Conservation (phyloP, 2,113 vertebrate genomes). For the Micronisus gabar region DNA sequence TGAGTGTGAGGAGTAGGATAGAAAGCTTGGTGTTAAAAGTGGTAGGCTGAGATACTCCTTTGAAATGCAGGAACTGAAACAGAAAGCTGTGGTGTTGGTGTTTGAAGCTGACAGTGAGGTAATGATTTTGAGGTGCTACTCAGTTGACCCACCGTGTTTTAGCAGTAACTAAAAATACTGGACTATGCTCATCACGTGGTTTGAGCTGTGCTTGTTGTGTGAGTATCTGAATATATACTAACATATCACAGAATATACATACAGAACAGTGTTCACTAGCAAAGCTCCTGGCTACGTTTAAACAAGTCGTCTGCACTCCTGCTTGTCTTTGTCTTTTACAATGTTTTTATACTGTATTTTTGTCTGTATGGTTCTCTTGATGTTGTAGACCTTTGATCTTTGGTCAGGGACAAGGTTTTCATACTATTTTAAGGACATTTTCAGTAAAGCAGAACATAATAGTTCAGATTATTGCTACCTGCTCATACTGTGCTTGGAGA, state of each 20-base stretch:
- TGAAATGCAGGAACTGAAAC: background rate
- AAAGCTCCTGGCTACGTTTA: background rate
- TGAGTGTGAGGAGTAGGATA: background rate
- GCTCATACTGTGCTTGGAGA: background rate
- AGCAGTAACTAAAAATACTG: background rate
- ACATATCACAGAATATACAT: background rate
- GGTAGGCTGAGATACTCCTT: background rate
- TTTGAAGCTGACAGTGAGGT: background rate
- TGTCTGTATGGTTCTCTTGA: background rate
- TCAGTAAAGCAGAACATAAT: background rate
- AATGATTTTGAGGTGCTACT: background rate
- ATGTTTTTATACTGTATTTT: background rate
- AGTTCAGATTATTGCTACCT: background rate
- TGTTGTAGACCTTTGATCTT: background rate
- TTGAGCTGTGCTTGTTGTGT: background rate
- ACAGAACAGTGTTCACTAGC: background rate
- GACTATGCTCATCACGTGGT: background rate
- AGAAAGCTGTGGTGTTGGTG: background rate
- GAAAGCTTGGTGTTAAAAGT: background rate
- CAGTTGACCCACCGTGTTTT: background rate
- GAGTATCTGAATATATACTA: background rate
- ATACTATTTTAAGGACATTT: background rate
- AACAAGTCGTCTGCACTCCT: background rate
- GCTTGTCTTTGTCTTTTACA: background rate
- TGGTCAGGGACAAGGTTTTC: background rate